Percentiles rank a stretch among this genome's conserved stretches.
These are phyloP conservation scores for Chrysochloris asiatica DNA, from an alignment of 2,113 vertebrate genomes.

Conservation along the genomic window DNA sequence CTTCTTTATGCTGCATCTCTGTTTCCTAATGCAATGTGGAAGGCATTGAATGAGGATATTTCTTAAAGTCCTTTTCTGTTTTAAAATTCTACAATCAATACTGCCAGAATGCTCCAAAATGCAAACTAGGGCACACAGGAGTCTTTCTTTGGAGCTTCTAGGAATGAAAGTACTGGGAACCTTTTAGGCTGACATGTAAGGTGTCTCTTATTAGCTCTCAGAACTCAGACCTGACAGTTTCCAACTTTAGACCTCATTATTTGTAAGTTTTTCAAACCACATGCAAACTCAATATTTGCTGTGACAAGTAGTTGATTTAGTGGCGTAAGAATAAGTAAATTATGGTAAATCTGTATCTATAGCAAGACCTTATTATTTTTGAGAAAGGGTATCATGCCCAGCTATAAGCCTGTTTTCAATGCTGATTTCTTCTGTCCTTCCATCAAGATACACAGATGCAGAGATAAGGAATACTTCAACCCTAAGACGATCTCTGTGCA, in stretches of 20 bases:
- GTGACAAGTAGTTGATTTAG: no score
- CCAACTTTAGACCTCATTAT: no score
- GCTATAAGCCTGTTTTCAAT: background rate
- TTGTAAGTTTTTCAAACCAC: no score
- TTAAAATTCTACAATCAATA: background rate
- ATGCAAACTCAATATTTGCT: no score
- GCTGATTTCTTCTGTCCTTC: background rate
- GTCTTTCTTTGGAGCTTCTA: background rate
- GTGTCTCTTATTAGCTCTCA: background rate
- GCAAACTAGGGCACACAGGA: background rate
- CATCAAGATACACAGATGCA: background rate
- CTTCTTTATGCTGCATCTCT: background rate
- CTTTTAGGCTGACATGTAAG: background rate
- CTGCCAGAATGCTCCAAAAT: background rate
- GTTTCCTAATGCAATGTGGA: background rate
- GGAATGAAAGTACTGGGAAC: background rate
- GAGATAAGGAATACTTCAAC: background rate
- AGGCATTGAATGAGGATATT: background rate
- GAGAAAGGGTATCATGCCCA: background rate
- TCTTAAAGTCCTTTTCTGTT: background rate
- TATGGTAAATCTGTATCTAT: no score
- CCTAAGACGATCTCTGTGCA: rapidly evolving
- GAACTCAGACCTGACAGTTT: no score
- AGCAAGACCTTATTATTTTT: no score
- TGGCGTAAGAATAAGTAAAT: no score